Conservation (phyloP, 2,888 invertebrate genomes). For the Tinea semifulvella region DNA sequence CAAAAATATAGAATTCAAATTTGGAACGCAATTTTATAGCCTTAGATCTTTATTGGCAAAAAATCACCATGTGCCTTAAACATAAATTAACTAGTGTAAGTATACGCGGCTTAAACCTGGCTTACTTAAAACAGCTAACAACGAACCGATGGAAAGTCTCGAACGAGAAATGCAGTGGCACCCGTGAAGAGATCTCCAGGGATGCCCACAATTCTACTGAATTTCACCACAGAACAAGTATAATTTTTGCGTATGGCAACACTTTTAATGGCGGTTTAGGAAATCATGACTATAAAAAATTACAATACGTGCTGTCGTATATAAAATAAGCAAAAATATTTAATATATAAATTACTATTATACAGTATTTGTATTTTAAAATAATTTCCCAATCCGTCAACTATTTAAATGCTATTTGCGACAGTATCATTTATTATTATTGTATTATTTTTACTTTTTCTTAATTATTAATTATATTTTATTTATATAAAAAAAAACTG, state of each 20-base stretch:
- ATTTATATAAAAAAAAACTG: slow-evolving; percentile 22
- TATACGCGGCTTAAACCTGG: too few relatives aligned
- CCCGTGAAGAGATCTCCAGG: slow-evolving; percentile 18
- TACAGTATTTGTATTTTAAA: slow-evolving; percentile 7
- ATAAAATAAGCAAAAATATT: background rate
- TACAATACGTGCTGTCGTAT: background rate
- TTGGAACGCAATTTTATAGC: too few relatives aligned
- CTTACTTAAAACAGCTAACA: slow-evolving; percentile 46
- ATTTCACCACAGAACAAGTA: slow-evolving; percentile 25
- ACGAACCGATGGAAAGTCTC: slow-evolving; percentile 62
- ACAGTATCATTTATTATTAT: slow-evolving; percentile 19
- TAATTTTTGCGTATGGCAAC: slow-evolving; percentile 7
- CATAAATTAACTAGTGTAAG: too few relatives aligned
- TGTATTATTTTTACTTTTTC: background rate
- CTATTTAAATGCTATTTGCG: slow-evolving; percentile 24
- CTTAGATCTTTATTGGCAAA: too few relatives aligned
- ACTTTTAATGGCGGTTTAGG: background rate
- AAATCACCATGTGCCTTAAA: too few relatives aligned
- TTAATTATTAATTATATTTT: background rate
- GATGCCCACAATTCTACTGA: slow-evolving; percentile 3
- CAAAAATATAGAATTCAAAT: too few relatives aligned
- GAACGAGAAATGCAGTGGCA: slow-evolving; percentile 52
- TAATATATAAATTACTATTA: background rate
- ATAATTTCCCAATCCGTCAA: background rate
- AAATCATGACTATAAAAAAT: background rate